Base-by-base conservation (phyloP, 2,888 invertebrate genomes). In the Thymelicus lineola region DNA sequence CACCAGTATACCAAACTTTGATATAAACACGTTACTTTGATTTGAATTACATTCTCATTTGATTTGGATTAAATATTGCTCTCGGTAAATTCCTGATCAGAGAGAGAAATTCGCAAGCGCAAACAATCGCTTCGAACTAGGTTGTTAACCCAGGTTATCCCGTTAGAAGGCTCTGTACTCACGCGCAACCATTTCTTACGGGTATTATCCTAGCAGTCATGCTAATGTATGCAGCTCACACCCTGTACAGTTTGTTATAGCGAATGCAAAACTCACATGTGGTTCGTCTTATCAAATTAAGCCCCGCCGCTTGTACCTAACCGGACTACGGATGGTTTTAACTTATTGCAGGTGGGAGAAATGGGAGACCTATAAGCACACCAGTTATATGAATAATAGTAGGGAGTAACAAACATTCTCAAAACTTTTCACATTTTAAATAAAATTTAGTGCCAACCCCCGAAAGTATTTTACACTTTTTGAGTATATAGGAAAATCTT, bases 61-160 rank as follows among this genome's bases (percentile, higher is more conserved):
- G 28, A 28, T 28, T 28, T 28, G 28, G 5, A 28, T 28, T 28
- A 28, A 28, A 28, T 28, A 28, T 28, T 28, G 28, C 28, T 50
- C 4, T 50, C 2, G 2, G 20, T 20, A 53, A 7, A 53, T 20
- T 53, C 17, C 0, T 20, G 53, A 53, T 53, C 53, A 20, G 53
- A 53, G 20, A 53, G 53, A 53, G 53, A 53, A 46, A 12, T 60
- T 46, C 12, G 17, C 35, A 42, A 20, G 20, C 15, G 60, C 67
- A 55, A 53, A 57, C 67, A 62, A 68, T 62, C 55, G 58, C 66
- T 42, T 77, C 75, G 70, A 77, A 77, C 73, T 78, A 80, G 82
- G 81, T 82, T 82, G 79, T 78, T 80, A 76, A 80, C 80, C 81
- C 76, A 74, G 61, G 59, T 68, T 65, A 72, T 80, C 72, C 81